Evolutionary conservation across 92 coral and sea anemone species (phyloP), one percentile per base, ranked within the genome.

Genomic region (Umimayanthus chanpuru): DNA sequence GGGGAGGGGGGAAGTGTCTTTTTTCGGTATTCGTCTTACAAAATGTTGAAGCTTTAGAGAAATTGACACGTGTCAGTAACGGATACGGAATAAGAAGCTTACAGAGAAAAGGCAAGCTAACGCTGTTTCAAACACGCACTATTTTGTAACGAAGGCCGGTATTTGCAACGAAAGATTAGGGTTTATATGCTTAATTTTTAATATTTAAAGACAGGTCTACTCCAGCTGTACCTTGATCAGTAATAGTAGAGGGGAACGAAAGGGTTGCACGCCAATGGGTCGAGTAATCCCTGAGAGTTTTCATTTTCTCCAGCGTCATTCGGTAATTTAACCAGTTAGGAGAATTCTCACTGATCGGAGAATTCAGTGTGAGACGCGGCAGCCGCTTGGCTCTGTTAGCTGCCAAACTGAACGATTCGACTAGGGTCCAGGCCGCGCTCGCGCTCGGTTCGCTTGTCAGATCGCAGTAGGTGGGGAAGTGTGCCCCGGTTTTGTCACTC

Each of bases 381-480:
- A 61, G 68, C 8, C 5, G 68, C 25, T 21, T 4, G 25, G 68
- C 68, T 23, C 8, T 61, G 15, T 61, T 61, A 6, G 68, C 5
- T 20, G 25, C 25, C n/a, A 20, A 61, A 21, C 68, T 61, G 26
- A 61, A 61, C 68, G 68, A 61, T 61, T 61, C 68, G 7, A 61
- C 20, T 61, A 61, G 68, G 18, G 94, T 92, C 94, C 94, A 92
- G 43, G 91, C 94, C 23, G 86, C 85, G 8, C 76, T 44, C 23
- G 86, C 85, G 8, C 76, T 44, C 14, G 91, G 82, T 44, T 92
- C 94, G 6, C 92, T 86, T 50, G 90, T 90, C 80, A 92, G 80
- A 44, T 92, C 94, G 55, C 94, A 92, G 77, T 76, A 92, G 44
- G 90, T 92, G 25, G 28, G 76, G 40, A 10, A 85, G 47, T 77